Percentiles rank a stretch among this genome's conserved stretches.
Evolutionary conservation across 2,113 vertebrate species (phyloP).

Genomic region (Hemibagrus wyckioides): DNA sequence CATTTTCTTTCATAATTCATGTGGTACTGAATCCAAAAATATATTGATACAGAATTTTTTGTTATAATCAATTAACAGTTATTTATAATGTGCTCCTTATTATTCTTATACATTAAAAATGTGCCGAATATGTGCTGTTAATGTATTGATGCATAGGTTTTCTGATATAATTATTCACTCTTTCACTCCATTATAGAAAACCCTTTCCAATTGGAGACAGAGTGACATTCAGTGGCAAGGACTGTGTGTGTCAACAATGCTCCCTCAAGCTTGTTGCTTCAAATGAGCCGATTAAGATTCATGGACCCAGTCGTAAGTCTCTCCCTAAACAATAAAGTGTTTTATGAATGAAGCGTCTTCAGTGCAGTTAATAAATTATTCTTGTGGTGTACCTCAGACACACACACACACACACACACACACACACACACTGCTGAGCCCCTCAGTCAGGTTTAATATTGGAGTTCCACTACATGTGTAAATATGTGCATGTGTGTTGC

Average conservation of each 20-base stretch:
- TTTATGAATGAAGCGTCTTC: constrained; percentile 23
- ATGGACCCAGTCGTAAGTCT: constrained; percentile 93
- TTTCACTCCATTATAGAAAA: constrained; percentile 77
- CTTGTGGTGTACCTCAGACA: not conserved
- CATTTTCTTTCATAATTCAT: not conserved
- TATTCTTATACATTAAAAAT: not conserved
- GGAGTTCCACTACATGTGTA: not conserved
- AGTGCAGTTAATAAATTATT: constrained; percentile 29
- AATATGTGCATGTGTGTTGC: constrained; percentile 20
- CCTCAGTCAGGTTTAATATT: not conserved
- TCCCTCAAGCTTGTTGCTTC: constrained; percentile 84
- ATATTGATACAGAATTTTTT: not conserved
- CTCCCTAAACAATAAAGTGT: constrained; percentile 2
- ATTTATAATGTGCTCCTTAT: not conserved
- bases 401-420: constrained; percentile 3
- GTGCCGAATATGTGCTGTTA: not conserved
- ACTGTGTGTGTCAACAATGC: constrained; percentile 96
- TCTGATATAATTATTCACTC: not conserved
- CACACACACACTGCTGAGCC: not conserved
- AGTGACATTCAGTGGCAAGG: constrained; percentile 97
- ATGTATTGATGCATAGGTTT: not conserved
- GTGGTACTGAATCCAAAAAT: not conserved
- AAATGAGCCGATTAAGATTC: constrained; percentile 96
- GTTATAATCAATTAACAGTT: not conserved
- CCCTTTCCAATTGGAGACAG: constrained; percentile 97